Conservation (phyloP, 2,113 vertebrate species). For the Strigops habroptila region DNA sequence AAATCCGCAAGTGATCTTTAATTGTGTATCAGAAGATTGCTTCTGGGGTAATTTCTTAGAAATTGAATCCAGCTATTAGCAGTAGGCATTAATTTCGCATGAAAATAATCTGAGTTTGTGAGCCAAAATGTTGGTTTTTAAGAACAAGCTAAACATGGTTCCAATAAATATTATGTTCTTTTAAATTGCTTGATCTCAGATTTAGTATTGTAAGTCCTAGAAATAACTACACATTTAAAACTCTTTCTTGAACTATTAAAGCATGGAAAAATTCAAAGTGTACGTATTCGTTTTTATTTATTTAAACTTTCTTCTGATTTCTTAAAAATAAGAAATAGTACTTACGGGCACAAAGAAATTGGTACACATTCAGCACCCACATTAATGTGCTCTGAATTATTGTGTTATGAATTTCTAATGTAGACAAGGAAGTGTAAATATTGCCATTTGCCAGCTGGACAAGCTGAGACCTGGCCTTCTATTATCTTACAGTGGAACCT, state of each 20-base stretch:
- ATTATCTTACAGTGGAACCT: background rate
- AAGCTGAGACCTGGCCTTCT: background rate
- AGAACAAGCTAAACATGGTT: background rate
- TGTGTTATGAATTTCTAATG: background rate
- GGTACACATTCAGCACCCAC: background rate
- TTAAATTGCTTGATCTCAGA: background rate
- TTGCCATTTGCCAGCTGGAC: background rate
- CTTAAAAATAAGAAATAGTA: background rate
- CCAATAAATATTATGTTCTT: constrained; percentile 2
- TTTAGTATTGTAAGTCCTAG: background rate
- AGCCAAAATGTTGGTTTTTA: background rate
- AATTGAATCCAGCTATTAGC: background rate
- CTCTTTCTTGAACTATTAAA: background rate
- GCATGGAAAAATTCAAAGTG: background rate
- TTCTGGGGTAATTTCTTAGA: background rate
- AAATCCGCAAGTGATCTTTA: background rate
- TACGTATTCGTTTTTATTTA: background rate
- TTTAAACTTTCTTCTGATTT: background rate
- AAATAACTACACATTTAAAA: background rate
- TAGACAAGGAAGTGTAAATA: background rate
- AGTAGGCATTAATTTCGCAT: background rate
- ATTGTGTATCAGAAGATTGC: background rate
- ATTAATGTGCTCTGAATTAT: background rate
- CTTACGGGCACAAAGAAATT: background rate
- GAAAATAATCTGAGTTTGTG: background rate